Evolutionary conservation across 92 coral and sea anemone genomes (phyloP).

Genomic region (Anthopleura xanthogrammica): DNA sequence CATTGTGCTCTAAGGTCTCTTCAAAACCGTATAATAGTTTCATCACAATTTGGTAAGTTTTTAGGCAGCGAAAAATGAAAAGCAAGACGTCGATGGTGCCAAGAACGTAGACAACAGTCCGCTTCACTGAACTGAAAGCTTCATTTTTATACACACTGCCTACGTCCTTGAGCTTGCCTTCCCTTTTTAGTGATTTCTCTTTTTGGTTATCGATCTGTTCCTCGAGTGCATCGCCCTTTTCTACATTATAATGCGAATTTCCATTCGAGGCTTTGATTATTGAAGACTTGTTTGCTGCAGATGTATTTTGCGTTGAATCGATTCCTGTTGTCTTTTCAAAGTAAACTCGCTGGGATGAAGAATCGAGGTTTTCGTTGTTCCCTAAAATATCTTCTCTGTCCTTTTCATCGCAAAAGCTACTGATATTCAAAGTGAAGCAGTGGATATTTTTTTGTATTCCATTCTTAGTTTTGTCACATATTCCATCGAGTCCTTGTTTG

Average conservation of each 20-base stretch:
- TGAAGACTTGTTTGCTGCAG: slow-evolving; percentile 52
- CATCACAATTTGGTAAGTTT: slow-evolving; percentile 65
- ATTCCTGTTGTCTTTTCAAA: slow-evolving; percentile 39
- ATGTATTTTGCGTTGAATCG: slow-evolving; percentile 37
- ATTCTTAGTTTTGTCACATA: slow-evolving; percentile 35
- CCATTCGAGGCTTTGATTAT: slow-evolving; percentile 39
- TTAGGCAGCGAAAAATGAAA: slow-evolving; percentile 60
- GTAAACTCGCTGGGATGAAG: slow-evolving; percentile 54
- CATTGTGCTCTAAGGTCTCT: slow-evolving; percentile 57
- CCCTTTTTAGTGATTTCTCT: slow-evolving; percentile 32
- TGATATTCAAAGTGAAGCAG: slow-evolving; percentile 49
- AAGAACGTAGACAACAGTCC: slow-evolving; percentile 51
- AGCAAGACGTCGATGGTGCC: slow-evolving; percentile 64
- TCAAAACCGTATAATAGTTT: slow-evolving; percentile 69
- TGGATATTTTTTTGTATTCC: slow-evolving; percentile 23
- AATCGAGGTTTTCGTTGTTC: slow-evolving; percentile 18
- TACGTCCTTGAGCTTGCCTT: slow-evolving; percentile 38
- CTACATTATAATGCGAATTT: slow-evolving; percentile 48
- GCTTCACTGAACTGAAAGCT: slow-evolving; percentile 46
- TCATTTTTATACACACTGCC: slow-evolving; percentile 56
- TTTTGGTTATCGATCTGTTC: slow-evolving; percentile 63
- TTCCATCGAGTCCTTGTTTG: slow-evolving; percentile 27
- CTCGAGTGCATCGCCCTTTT: slow-evolving; percentile 64
- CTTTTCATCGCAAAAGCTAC: slow-evolving; percentile 52
- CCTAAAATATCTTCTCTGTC: slow-evolving; percentile 16